Percentiles rank a stretch among this genome's conserved stretches.
Evolutionary conservation across 2,888 invertebrate genomes (phyloP).

Genomic region (Macropis europaea): DNA sequence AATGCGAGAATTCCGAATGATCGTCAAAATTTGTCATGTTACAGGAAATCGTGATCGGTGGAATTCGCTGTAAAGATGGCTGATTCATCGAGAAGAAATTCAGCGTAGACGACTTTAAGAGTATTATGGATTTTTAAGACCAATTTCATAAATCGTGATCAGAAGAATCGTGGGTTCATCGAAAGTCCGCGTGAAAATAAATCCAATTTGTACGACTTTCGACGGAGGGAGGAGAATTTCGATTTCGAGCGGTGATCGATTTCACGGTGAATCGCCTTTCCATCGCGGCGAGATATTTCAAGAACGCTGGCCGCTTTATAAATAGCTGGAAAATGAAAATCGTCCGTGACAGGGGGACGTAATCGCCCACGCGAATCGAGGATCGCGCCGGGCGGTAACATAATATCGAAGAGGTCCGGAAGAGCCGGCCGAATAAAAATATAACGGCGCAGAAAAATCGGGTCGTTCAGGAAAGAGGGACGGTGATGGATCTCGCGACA

Average conservation of each 20-base stretch:
- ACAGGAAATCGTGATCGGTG: no score
- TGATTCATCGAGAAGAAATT: no score
- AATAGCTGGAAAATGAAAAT: conserved; percentile 49
- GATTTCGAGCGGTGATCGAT: conserved; percentile 17
- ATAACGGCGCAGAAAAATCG: conserved; percentile 31
- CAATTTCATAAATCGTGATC: no score
- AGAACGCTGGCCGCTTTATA: conserved; percentile 29
- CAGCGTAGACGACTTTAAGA: no score
- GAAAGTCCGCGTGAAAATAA: conserved; percentile 1
- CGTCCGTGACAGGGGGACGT: conserved; percentile 27
- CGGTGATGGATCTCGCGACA: background rate
- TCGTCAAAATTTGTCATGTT: no score
- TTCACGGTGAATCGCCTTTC: conserved; percentile 27
- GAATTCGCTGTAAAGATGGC: background rate
- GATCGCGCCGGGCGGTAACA: conserved; percentile 41
- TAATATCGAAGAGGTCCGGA: conserved; percentile 47
- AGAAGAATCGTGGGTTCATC: no score
- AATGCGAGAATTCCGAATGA: no score
- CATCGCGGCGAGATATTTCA: conserved; percentile 10
- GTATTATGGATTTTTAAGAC: no score
- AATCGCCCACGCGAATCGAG: conserved; percentile 37
- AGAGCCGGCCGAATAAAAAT: conserved; percentile 52
- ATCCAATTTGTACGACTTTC: no score
- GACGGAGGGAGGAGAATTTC: no score
- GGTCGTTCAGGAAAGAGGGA: conserved; percentile 16